Base-by-base conservation (phyloP, 2,113 vertebrate genomes). In the Varanus salvator region DNA sequence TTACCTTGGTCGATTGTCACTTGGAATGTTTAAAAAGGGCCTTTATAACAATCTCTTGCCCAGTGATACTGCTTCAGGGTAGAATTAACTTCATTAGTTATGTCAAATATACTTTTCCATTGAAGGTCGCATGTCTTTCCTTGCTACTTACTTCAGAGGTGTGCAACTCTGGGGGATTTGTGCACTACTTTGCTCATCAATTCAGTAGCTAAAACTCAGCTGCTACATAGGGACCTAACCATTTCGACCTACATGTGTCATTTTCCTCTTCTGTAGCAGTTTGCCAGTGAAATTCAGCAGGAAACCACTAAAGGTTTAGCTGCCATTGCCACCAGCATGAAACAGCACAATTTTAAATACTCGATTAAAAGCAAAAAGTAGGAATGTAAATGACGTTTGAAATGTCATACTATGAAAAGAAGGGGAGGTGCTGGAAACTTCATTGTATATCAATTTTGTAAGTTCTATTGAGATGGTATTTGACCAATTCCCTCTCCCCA, bases 21-120 rank as follows among this genome's bases (percentile, higher is more conserved):
- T 4, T 0, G 38, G 81, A 93, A 38, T 76, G 0, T 0, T 44
- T 85, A 12, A 3, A 50, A n/a, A 31, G 6, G 19, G 71, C 50
- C 34, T 93, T 81, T 81, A 57, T 0, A 2, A 81, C 88, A 91
- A 92, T 92, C 90, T 93, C 69, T 74, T 87, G 85, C 60, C 80
- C 93, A 93, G 91, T 83, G 90, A 87, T 38, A 44, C 71, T 0
- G 0, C 66, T 94, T 93, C 71, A 93, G 92, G 84, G 82, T 88
- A 93, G 78, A 87, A 82, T 44, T 71, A 68, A 92, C 95, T 94
- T 82, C 89, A 34, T 91, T 81, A 71, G 87, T 64, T 90, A 91
- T 52, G 89, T 83, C 93, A 93, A 95, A 91, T 81, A n/a, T 85
- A 48, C 54, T 91, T 95, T 94, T 92, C 89, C 91, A 74, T 91